Evolutionary conservation across 2,888 invertebrate species (phyloP).

Genomic region (Aromia moschata): DNA sequence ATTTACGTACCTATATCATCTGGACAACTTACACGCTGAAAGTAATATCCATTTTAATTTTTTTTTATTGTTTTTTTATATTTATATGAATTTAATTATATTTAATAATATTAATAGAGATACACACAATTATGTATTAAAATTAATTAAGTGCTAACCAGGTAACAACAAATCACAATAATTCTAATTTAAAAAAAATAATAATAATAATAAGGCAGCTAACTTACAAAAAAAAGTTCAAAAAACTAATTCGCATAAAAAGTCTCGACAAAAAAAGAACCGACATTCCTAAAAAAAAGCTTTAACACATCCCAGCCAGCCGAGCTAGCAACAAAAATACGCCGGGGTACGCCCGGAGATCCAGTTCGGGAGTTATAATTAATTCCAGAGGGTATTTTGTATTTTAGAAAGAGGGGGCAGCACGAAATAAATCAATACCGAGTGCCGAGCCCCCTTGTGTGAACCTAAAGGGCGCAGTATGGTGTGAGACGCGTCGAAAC

Average conservation of each 20-base stretch:
- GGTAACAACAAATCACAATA: no score
- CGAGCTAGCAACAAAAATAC: conserved; percentile 30
- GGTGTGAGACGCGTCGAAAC: conserved; percentile 30
- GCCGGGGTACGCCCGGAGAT: conserved; percentile 33
- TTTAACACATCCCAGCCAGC: conserved; percentile 28
- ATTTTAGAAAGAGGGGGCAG: conserved; percentile 54
- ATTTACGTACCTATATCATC: no score
- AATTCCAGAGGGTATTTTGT: conserved; percentile 52
- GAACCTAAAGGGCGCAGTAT: conserved; percentile 49
- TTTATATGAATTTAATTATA: no score
- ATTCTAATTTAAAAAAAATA: no score
- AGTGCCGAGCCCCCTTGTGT: conserved; percentile 49
- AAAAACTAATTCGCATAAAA: background rate
- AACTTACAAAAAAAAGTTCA: no score
- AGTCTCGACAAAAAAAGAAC: background rate
- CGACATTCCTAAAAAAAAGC: conserved; percentile 16
- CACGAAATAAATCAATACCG: conserved; percentile 54
- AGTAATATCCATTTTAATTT: no score
- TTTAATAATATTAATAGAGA: no score
- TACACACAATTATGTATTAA: no score
- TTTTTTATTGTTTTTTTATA: no score
- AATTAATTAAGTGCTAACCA: no score
- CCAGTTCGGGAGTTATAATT: conserved; percentile 44
- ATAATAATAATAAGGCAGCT: no score
- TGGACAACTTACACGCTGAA: no score